Base-by-base conservation (phyloP, 2,888 invertebrate species). In the Atrina japonica region DNA sequence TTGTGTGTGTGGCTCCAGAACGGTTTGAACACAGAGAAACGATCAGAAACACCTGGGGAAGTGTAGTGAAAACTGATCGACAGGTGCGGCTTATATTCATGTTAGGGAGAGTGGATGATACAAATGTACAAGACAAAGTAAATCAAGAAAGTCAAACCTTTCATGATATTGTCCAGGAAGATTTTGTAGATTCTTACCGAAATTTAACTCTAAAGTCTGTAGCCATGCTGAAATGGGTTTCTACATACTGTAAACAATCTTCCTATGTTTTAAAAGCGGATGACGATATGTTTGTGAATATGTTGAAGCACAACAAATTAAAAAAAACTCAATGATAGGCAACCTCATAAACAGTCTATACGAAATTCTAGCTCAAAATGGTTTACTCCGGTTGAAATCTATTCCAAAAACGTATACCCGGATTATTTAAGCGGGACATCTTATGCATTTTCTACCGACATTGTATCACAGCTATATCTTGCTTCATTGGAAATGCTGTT, bases 401-500 rank as follows among this genome's bases (percentile, higher is more conserved):
- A 94, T 9, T 53, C 59, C 21, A 58, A 61, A 40, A 35, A 11
- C 11, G 50, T 56, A 7, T 73, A 73, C 25, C 97, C 97, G 2
- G 95, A 95, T 88, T 97, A 97, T 90, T 95, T 95, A n/a, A 97
- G 97, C 2, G 97, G 98, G 1, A 97, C 97, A 25, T 96, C 97
- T 14, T 98, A 98, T 91, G 92, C 97, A 61, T 90, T 97, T 89
- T 94, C 95, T 61, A 93, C 93, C 63, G 94, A 95, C 88, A 93
- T 95, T 63, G 93, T 96, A 50, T 93, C 93, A 69, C 94, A 94
- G 83, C 91, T 97, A 69, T 95, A 95, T 89, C 90, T 91, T 21
- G 93, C 93, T 55, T 94, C 96, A 27, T 91, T 95, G 75, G 92
- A 94, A 78, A 93, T 93, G 83, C 94, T 93, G 64, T 95, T 95